Conservation (phyloP, 1,140 invertebrate species). For the Lasioglossum albipes region DNA sequence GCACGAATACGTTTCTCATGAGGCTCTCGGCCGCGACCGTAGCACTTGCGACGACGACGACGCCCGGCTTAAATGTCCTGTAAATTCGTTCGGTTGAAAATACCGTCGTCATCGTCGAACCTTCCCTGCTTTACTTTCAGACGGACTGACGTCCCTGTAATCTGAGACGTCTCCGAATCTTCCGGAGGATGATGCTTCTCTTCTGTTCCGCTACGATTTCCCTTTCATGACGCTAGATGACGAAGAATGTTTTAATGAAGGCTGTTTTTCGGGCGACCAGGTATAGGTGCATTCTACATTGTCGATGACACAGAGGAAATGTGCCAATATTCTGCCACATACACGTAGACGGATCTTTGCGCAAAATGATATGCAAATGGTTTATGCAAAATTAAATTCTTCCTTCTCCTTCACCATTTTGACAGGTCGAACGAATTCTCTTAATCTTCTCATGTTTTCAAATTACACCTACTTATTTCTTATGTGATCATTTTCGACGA, state of each 20-base stretch:
- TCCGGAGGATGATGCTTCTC: not conserved
- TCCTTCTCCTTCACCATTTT: too few relatives aligned
- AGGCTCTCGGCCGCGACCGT: conserved; percentile 14
- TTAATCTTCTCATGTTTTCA: too few relatives aligned
- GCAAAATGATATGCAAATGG: too few relatives aligned
- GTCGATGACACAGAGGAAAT: too few relatives aligned
- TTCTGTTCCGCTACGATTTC: not conserved
- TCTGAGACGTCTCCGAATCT: not conserved
- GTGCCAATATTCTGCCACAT: too few relatives aligned
- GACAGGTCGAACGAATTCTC: too few relatives aligned
- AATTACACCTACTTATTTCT: too few relatives aligned
- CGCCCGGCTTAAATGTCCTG: conserved; percentile 17
- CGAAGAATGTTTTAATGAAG: not conserved
- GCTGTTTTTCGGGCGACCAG: not conserved
- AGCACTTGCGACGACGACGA: not conserved
- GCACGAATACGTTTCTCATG: conserved; percentile 54
- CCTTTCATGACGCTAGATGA: not conserved
- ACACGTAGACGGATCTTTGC: too few relatives aligned
- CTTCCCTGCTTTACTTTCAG: not conserved
- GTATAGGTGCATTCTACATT: too few relatives aligned
- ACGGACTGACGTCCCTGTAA: conserved; percentile 10
- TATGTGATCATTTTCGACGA: too few relatives aligned
- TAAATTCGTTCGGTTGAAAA: conserved; percentile 24
- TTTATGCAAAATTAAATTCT: too few relatives aligned
- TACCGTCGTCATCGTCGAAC: conserved; percentile 19